Evolutionary conservation across 2,797 vertebrate genomes (phyloP).

Genomic region (Squalus acanthias): DNA sequence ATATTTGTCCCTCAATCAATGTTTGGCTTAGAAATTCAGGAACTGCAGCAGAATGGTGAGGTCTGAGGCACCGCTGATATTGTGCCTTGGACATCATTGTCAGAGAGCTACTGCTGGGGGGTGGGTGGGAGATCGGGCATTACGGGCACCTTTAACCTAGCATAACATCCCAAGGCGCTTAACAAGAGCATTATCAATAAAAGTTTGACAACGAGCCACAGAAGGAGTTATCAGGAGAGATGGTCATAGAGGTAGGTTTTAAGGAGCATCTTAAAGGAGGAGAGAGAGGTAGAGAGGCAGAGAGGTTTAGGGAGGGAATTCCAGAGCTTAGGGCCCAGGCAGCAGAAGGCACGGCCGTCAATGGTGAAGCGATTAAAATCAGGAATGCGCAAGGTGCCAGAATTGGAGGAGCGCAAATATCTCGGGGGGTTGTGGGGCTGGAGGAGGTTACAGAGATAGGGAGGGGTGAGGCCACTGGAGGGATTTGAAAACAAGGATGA

Average conservation of each 20-base stretch:
- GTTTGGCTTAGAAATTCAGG: not conserved
- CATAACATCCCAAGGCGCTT: not conserved
- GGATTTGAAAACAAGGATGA: not conserved
- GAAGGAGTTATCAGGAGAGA: not conserved
- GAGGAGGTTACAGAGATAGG: not conserved
- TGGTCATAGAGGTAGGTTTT: not conserved
- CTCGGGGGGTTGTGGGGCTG: not conserved
- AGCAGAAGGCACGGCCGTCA: not conserved
- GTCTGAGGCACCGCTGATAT: not conserved
- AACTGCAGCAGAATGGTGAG: not conserved
- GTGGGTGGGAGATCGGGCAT: not conserved
- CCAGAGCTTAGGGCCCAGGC: not conserved
- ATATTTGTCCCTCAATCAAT: not conserved
- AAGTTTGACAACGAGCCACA: not conserved
- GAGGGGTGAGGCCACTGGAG: not conserved
- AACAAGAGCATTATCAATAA: not conserved
- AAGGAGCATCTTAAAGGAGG: no score
- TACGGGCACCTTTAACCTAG: not conserved
- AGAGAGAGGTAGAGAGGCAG: no score
- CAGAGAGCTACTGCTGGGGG: not conserved
- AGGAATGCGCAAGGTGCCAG: not conserved
- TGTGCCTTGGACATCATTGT: not conserved
- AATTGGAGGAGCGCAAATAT: not conserved
- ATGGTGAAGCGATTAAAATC: not conserved
- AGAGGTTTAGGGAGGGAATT: not conserved